These are phyloP conservation scores for Porites lobata DNA, from an alignment of 92 coral and sea anemone species.

Conservation along the genomic window DNA sequence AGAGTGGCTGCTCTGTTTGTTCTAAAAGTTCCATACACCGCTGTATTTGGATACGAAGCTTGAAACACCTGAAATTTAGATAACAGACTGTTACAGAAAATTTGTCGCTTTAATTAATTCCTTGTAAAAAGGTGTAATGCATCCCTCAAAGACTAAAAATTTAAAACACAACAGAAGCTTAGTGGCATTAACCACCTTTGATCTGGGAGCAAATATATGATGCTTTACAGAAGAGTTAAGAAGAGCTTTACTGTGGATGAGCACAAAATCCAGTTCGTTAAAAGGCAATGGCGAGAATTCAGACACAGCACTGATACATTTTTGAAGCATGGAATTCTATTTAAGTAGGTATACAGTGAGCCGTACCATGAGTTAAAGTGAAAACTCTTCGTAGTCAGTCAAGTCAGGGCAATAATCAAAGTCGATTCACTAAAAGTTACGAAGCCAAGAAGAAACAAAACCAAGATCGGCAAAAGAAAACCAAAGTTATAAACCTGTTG, in stretches of 20 bases:
- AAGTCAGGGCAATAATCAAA: too few relatives aligned
- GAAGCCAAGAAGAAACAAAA: too few relatives aligned
- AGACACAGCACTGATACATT: background rate
- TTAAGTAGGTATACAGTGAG: too few relatives aligned
- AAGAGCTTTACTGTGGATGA: too few relatives aligned
- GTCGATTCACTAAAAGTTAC: too few relatives aligned
- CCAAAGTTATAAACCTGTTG: too few relatives aligned
- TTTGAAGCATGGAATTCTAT: background rate
- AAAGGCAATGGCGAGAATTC: background rate
- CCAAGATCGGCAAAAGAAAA: too few relatives aligned
- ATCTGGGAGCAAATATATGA: too few relatives aligned
- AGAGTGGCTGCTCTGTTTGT: background rate
- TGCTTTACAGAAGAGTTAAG: background rate
- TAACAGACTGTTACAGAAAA: background rate
- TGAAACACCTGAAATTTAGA: conserved; percentile 22
- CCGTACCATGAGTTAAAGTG: too few relatives aligned
- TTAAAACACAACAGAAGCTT: background rate
- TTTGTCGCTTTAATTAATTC: too few relatives aligned
- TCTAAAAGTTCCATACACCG: background rate
- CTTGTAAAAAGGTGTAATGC: background rate
- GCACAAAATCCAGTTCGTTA: background rate
- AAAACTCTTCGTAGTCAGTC: too few relatives aligned
- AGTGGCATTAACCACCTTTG: background rate
- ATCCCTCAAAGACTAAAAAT: background rate
- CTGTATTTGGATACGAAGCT: conserved; percentile 20